These are phyloP conservation scores for Drosophila sp. DNA, from an alignment of 1,140 invertebrate genomes.

Conservation along the genomic window DNA sequence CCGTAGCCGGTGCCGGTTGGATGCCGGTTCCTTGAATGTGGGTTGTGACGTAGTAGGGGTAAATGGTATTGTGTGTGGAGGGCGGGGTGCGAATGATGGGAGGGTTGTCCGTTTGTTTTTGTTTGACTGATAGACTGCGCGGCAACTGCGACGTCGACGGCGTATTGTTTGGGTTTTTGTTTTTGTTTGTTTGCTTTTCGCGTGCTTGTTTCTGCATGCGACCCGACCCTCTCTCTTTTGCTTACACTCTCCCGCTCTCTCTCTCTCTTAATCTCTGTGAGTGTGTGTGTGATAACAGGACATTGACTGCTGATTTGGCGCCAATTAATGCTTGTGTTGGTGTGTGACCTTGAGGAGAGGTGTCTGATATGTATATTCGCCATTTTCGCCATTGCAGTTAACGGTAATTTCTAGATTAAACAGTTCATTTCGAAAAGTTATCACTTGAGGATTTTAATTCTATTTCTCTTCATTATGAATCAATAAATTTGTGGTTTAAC, in stretches of 20 bases:
- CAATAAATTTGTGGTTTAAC: no score
- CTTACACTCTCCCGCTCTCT: constrained; percentile 1
- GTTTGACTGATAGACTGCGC: constrained; percentile 54
- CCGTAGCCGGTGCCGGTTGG: constrained; percentile 8
- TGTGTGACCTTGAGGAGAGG: constrained; percentile 37
- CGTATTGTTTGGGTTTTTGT: constrained; percentile 59
- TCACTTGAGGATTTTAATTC: no score
- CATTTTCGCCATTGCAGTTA: background rate
- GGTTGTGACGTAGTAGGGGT: constrained; percentile 13
- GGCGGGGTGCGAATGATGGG: background rate
- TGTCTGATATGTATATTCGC: background rate
- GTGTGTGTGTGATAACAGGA: constrained; percentile 49
- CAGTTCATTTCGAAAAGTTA: no score
- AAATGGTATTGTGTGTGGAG: no score
- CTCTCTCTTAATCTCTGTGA: background rate
- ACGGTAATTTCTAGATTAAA: background rate
- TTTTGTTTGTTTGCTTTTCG: constrained; percentile 52
- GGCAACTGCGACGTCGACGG: constrained; percentile 38
- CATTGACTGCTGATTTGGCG: constrained; percentile 58
- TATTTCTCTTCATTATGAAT: no score
- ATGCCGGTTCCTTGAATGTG: constrained; percentile 25
- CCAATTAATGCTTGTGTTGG: constrained; percentile 40
- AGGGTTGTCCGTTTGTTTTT: constrained; percentile 42
- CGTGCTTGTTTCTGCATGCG: constrained; percentile 36
- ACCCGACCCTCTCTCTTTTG: constrained; percentile 10